Percentiles rank a stretch among this genome's conserved stretches.
Conservation (phyloP, 2,888 invertebrate species). For the Campaea margaritaria region DNA sequence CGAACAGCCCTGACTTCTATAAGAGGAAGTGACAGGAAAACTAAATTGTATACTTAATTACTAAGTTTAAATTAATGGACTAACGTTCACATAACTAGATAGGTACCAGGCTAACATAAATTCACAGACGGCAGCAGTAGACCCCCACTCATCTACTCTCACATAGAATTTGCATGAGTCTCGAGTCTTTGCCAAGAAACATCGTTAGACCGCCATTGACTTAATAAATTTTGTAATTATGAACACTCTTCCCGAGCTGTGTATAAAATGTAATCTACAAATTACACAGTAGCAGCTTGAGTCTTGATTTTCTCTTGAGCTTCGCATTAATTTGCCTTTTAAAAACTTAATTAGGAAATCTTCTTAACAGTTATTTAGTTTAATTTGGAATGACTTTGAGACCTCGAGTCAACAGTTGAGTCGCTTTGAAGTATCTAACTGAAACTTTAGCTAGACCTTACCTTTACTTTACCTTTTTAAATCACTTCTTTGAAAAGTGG, state of each 20-base stretch:
- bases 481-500: too few species aligned
- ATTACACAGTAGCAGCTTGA: constrained; percentile 25
- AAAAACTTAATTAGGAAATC: constrained; percentile 8
- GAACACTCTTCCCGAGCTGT: constrained; percentile 22
- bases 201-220: constrained; percentile 31
- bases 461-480: too few species aligned
- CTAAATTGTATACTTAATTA: too few species aligned
- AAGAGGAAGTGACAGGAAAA: too few species aligned
- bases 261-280: constrained; percentile 26
- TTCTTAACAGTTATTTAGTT: background rate
- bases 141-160: constrained; percentile 5
- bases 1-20: too few species aligned
- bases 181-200: constrained; percentile 22
- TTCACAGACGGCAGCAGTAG: constrained; percentile 6
- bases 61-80: too few species aligned
- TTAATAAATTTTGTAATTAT: constrained; percentile 34
- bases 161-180: constrained; percentile 14
- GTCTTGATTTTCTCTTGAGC: constrained; percentile 20
- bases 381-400: background rate
- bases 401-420: too few species aligned
- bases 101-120: background rate
- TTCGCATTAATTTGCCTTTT: constrained; percentile 12
- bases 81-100: too few species aligned
- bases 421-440: too few species aligned
- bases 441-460: too few species aligned